Base-by-base conservation (phyloP, 2,888 invertebrate species). In the Chymomyza caudatula region DNA sequence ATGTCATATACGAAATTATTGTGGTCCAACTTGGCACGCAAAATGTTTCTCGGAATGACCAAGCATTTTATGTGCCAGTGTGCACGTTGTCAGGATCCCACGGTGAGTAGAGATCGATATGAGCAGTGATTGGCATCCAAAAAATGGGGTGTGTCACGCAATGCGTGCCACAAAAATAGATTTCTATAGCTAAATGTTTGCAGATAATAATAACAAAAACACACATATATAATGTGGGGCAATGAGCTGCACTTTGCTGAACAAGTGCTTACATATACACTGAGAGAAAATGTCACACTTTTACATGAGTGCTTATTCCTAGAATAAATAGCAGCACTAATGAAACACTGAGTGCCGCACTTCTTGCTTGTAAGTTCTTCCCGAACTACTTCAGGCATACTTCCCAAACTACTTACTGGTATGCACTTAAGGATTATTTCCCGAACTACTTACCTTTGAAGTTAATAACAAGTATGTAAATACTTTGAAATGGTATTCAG, bases 41-140 rank as follows among this genome's bases (percentile, higher is more conserved):
- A 94, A 82, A 91, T 92, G 74, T 93, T 93, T 86, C 90, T 95
- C 1, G 91, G 91, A 76, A 90, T 91, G 65, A 92, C 92, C 2
- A 95, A 95, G 90, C 93, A 93, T 84, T 94, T 95, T 76, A 91
- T 92, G 56, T 95, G 95, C 82, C 89, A 89, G 17, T 95, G 95
- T 77, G 88, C 91, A 0, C 91, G 95, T 69, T 95, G 95, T 79
- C 89, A 89, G 67, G 95, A 95, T 90, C 93, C 94, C 13, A 94
- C 94, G 70, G 90, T 23, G 93, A 95, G 91, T 91, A 5, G 13
- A 6, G 17, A 47, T 4, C 2, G 1, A 17, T 47, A 15, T 15
- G 17, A 15, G n/a, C 29, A 44, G 44, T 47, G 44, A 47, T 17
- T 47, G 44, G 11, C 11, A 11, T 1, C 29, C 11, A 3, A 37